A percentile compares a stretch with the other conserved stretches of the same genome.
Conservation (phyloP, 2,797 vertebrate species). For the Enteromius anoplus region DNA sequence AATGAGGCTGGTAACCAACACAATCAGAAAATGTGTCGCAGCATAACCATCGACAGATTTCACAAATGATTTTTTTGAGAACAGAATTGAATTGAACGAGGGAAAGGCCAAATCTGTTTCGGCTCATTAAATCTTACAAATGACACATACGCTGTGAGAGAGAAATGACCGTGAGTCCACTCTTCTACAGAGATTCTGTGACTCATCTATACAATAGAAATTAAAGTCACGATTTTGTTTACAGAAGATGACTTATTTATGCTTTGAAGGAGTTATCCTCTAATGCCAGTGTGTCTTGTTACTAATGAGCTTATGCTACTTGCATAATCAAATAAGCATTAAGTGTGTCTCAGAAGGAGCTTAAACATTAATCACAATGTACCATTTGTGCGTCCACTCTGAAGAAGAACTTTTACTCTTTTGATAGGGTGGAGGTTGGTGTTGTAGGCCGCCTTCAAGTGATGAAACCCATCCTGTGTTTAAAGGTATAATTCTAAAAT, state of each 20-base stretch:
- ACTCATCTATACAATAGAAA: constrained; percentile 34
- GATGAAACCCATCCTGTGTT: not conserved
- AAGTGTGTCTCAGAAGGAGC: constrained; percentile 39
- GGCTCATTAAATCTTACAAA: constrained; percentile 57
- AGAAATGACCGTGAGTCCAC: constrained; percentile 35
- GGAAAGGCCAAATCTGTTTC: constrained; percentile 40
- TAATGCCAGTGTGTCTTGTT: constrained; percentile 33
- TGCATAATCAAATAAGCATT: constrained; percentile 49
- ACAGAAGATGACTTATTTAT: constrained; percentile 43
- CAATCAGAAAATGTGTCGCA: constrained; percentile 26
- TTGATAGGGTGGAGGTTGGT: not conserved
- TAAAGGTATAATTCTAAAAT: not conserved
- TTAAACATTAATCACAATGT: constrained; percentile 43
- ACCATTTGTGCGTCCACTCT: not conserved
- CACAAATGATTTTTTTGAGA: constrained; percentile 46
- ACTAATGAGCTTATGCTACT: constrained; percentile 49
- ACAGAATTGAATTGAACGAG: constrained; percentile 50
- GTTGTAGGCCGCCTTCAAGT: not conserved
- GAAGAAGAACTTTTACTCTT: not conserved
- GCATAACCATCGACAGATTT: constrained; percentile 21
- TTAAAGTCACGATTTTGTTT: constrained; percentile 32
- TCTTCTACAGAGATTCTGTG: constrained; percentile 26
- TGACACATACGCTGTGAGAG: constrained; percentile 49
- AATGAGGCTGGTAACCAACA: not conserved
- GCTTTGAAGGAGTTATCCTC: constrained; percentile 37